Percentiles rank a stretch among this genome's conserved stretches.
Evolutionary conservation across 2,113 vertebrate genomes (phyloP).

Genomic region (Falco punctatus): DNA sequence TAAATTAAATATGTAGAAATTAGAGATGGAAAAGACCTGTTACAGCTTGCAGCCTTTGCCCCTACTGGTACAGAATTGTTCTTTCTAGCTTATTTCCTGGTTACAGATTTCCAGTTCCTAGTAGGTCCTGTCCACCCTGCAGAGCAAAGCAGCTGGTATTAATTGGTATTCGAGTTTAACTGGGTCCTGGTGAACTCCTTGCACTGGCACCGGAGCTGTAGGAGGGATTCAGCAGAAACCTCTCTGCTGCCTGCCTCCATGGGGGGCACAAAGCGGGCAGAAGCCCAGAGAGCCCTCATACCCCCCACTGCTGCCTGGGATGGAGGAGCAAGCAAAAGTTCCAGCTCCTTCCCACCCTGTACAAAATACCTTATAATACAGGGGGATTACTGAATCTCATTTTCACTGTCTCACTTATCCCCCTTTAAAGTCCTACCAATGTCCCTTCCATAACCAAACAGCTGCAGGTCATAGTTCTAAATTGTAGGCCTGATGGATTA

Average conservation of each 20-base stretch:
- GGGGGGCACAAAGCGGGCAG: background rate
- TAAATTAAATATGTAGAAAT: conserved; percentile 22
- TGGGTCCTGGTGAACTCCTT: background rate
- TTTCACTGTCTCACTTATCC: conserved; percentile 10
- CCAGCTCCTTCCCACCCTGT: conserved; percentile 23
- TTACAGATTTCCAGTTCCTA: background rate
- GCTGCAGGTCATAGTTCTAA: conserved; percentile 41
- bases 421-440: conserved; percentile 8
- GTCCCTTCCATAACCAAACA: conserved; percentile 21
- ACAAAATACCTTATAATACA: conserved; percentile 33
- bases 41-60: background rate
- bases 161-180: background rate
- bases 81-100: background rate
- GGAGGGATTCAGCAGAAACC: background rate
- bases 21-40: background rate
- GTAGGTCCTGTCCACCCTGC: background rate
- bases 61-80: background rate
- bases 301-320: background rate
- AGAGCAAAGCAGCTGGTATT: conserved; percentile 2
- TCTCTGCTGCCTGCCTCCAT: background rate
- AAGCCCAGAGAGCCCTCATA: background rate
- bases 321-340: background rate
- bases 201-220: background rate
- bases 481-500: conserved; percentile 30
- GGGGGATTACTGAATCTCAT: conserved; percentile 36